Evolutionary conservation across 2,113 vertebrate species (phyloP).

Genomic region (Pomatostomus ruficeps): DNA sequence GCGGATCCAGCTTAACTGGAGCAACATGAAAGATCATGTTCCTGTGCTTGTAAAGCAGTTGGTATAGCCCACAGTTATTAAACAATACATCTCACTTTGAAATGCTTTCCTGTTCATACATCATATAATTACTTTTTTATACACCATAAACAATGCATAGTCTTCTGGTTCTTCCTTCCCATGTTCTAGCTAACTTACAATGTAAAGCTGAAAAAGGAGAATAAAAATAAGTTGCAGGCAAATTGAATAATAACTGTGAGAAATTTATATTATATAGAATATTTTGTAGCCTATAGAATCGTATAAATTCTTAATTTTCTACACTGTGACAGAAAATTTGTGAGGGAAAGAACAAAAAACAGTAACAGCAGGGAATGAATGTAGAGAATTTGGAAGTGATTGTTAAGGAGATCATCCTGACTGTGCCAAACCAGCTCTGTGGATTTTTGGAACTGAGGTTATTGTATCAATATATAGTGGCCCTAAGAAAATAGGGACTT

Average conservation of each 20-base stretch:
- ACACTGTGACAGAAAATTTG: background rate
- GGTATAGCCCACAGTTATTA: background rate
- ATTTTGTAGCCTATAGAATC: background rate
- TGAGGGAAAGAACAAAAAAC: background rate
- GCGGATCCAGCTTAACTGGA: background rate
- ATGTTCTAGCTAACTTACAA: background rate
- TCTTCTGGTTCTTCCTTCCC: background rate
- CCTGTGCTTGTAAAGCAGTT: background rate
- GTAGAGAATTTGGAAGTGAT: background rate
- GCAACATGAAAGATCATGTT: conserved; percentile 3
- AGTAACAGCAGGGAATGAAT: background rate
- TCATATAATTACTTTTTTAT: background rate
- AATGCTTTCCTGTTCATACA: conserved; percentile 5
- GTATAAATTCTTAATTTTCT: background rate
- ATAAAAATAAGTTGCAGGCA: background rate
- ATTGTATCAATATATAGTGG: background rate
- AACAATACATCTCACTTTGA: background rate
- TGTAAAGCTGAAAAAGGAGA: background rate
- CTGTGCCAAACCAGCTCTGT: background rate
- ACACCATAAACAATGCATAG: background rate
- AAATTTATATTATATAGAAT: background rate
- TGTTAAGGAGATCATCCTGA: background rate
- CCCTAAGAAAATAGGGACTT: background rate
- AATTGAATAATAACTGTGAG: background rate
- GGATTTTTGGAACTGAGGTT: background rate